Base-by-base conservation (phyloP, 1,140 invertebrate species). In the Aricia agestis region DNA sequence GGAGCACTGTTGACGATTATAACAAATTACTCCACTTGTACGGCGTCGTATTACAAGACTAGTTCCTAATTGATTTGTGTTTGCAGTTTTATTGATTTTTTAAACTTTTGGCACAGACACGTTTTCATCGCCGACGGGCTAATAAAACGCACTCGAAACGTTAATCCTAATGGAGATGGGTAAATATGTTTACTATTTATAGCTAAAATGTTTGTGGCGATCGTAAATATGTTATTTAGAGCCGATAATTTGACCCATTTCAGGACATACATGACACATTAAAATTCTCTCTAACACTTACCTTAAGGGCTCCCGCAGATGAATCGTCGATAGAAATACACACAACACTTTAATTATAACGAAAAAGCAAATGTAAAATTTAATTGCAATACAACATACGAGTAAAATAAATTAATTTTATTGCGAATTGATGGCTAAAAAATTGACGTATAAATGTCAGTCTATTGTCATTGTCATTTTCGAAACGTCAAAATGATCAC, bases 371-470 rank as follows among this genome's bases (percentile, higher is more conserved):
- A 19, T 25, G 6, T 11, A 10, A 11, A 6, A 63, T 10, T 18
- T 52, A 52, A 52, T 36, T 9, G 4, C 10, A 13, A 52, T 52
- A 52, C 45, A 52, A 52, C 7, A 52, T 52, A 52, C 45, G 4
- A 52, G 10, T 52, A 52, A 63, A 63, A 63, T 19, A 63, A 63
- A 25, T 19, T 63, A 63, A 63, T 19, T 63, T 63, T 63, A 63
- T 63, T 63, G 18, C 19, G 18, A 63, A 63, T 63, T 63, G 59
- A 63, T 25, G 59, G 19, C 59, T 19, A 18, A 19, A 10, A 19
- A 25, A 25, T 19, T 63, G 59, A 63, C 59, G 9, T 63, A 18
- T 63, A n/a, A 59, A 59, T 63, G 59, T 63, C 19, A 18, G 18
- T 6, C 3, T 11, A 18, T 25, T 52, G 45, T 52, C 45, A 52